These are phyloP conservation scores for Aulostomus chinensis DNA, from an alignment of 2,797 vertebrate genomes.

Conservation along the genomic window DNA sequence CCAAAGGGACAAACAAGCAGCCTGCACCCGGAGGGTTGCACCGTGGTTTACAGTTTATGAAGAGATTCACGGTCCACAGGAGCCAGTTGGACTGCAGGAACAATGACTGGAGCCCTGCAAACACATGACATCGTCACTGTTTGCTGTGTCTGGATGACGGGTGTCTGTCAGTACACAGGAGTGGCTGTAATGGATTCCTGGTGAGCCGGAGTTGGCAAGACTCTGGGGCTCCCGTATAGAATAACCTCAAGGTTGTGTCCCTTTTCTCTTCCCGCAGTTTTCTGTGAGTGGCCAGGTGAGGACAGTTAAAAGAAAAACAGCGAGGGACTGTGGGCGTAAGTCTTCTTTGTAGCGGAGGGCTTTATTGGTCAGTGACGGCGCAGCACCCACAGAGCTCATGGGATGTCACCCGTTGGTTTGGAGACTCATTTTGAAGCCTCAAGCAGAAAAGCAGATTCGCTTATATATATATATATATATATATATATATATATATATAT, in stretches of 20 bases:
- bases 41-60: constrained; percentile 40
- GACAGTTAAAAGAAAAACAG: too few species aligned
- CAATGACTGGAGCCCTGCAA: constrained; percentile 47
- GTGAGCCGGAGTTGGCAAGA: constrained; percentile 27
- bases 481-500: too few species aligned
- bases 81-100: constrained; percentile 16
- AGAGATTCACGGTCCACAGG: constrained; percentile 1
- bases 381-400: too few species aligned
- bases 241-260: background rate
- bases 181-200: constrained; percentile 26
- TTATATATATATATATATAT: too few species aligned
- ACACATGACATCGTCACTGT: constrained; percentile 57
- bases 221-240: constrained; percentile 1
- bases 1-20: constrained; percentile 9
- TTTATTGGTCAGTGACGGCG: too few species aligned
- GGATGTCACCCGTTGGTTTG: too few species aligned
- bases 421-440: too few species aligned
- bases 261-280: background rate
- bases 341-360: too few species aligned
- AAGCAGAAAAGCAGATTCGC: too few species aligned
- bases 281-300: too few species aligned
- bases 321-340: too few species aligned
- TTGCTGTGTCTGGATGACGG: constrained; percentile 26
- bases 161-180: constrained; percentile 4
- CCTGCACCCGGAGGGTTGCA: constrained; percentile 17